phyloP scores from a whole-genome alignment of 2,797 vertebrate genomes.

The Sciaenops ocellatus region DNA sequence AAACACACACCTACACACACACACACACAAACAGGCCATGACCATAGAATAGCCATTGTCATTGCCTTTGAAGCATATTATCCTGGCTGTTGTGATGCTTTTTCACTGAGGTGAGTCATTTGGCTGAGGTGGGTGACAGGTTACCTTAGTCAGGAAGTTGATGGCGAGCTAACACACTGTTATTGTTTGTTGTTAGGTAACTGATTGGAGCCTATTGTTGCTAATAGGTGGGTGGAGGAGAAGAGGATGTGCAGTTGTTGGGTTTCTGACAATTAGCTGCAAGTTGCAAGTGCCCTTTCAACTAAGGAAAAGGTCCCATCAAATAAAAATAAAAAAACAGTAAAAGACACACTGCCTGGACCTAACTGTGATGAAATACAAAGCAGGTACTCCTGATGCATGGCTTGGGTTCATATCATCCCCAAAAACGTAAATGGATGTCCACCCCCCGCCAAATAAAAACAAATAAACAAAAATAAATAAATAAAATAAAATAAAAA shows the following conservation, averaged over 20 bases:
- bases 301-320: background rate
- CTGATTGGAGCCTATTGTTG: constrained; percentile 45
- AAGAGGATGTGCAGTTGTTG: background rate
- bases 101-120: constrained; percentile 76
- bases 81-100: constrained; percentile 56
- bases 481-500: background rate
- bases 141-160: constrained; percentile 65
- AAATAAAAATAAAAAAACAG: background rate
- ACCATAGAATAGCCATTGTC: constrained; percentile 87
- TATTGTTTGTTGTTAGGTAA: constrained; percentile 48
- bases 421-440: too few relatives aligned
- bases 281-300: constrained; percentile 27
- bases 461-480: background rate
- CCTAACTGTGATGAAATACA: background rate
- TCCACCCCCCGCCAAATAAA: too few relatives aligned
- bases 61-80: constrained; percentile 62
- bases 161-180: constrained; percentile 29
- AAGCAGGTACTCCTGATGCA: background rate
- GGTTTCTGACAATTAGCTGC: constrained; percentile 7
- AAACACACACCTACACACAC: constrained; percentile 60
- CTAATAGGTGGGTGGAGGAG: constrained; percentile 14
- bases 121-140: constrained; percentile 63
- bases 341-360: background rate
- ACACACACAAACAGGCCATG: constrained; percentile 62
- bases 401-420: background rate